A percentile compares a stretch with the other conserved stretches of the same genome.
Evolutionary conservation across 1,140 invertebrate species (phyloP).

Genomic region (Arion vulgaris): DNA sequence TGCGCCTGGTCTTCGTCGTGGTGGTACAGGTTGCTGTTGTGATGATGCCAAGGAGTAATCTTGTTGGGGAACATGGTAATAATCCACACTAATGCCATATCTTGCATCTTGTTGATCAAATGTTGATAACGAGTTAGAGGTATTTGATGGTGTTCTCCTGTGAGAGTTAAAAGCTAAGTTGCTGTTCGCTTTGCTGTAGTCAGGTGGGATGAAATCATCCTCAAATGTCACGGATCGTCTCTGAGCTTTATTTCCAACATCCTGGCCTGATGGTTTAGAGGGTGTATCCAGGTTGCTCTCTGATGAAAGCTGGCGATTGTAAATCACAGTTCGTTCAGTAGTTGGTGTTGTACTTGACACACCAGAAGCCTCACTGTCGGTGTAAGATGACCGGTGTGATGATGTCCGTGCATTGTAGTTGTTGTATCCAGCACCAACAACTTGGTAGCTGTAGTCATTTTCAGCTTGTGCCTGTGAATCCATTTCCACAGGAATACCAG

Average conservation of each 20-base stretch:
- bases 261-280: constrained; percentile 50
- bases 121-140: constrained; percentile 77
- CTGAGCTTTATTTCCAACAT: constrained; percentile 58
- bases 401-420: constrained; percentile 40
- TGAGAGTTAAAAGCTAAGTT: constrained; percentile 71
- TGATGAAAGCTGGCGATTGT: constrained; percentile 60
- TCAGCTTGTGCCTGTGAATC: constrained; percentile 38
- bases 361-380: constrained; percentile 58
- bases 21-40: constrained; percentile 48
- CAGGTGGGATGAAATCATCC: constrained; percentile 61
- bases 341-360: constrained; percentile 45
- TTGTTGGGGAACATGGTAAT: constrained; percentile 73
- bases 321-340: constrained; percentile 49
- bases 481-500: constrained; percentile 74
- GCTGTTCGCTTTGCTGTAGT: constrained; percentile 50
- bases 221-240: constrained; percentile 71
- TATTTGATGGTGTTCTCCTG: constrained; percentile 81
- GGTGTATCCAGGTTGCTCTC: constrained; percentile 67
- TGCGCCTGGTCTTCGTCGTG: constrained; percentile 74
- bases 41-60: constrained; percentile 46
- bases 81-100: constrained; percentile 77
- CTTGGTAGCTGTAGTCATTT: constrained; percentile 10
- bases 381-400: constrained; percentile 54
- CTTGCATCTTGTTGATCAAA: constrained; percentile 39
- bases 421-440: constrained; percentile 5